Conservation (phyloP, 2,113 vertebrate species). For the Polypterus senegalus region DNA sequence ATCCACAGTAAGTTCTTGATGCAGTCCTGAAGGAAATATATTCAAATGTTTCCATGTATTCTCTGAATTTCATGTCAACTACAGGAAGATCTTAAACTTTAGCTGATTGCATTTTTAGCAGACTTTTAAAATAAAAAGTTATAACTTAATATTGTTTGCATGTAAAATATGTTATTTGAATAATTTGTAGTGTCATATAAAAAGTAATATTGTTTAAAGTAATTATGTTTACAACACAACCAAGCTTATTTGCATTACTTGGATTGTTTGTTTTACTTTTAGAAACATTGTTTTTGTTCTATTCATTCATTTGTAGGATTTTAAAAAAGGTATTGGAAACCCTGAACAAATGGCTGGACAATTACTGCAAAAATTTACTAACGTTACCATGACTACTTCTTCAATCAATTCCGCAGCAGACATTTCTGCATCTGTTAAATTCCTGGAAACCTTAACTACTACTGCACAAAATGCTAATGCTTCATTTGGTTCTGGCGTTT, state of each 20-base stretch:
- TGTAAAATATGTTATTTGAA: background rate
- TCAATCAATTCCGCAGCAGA: background rate
- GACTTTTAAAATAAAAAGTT: background rate
- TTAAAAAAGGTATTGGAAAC: constrained; percentile 32
- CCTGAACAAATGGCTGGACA: background rate
- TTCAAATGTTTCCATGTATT: no score
- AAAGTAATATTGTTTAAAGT: background rate
- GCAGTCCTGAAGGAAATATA: no score
- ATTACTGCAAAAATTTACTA: constrained; percentile 16
- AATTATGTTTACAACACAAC: background rate
- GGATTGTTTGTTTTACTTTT: background rate
- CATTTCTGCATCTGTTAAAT: background rate
- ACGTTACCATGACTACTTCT: background rate
- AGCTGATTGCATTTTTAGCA: background rate
- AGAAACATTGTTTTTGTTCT: background rate
- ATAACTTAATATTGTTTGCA: background rate
- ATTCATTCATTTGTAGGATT: constrained; percentile 21
- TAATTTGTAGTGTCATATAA: background rate
- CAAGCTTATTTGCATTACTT: background rate
- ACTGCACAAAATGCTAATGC: background rate
- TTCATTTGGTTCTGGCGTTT: background rate
- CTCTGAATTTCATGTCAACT: background rate
- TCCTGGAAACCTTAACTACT: background rate
- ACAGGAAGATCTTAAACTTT: constrained; percentile 7
- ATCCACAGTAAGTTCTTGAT: no score